Percentiles rank a stretch among this genome's conserved stretches.
Evolutionary conservation across 2,797 vertebrate genomes (phyloP).

Genomic region (Melopsittacus undulatus): DNA sequence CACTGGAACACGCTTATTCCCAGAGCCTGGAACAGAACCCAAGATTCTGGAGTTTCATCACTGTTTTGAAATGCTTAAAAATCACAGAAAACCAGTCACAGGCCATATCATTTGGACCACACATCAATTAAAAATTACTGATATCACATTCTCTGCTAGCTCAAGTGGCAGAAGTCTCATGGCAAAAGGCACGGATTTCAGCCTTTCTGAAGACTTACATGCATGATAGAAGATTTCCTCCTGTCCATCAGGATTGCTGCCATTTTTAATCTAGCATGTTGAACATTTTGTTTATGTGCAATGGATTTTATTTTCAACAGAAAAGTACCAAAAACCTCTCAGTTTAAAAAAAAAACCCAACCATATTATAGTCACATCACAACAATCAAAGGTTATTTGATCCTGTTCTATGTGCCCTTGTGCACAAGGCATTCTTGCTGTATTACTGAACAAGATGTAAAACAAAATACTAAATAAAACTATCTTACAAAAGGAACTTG

Average conservation of each 20-base stretch:
- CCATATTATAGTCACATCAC: not conserved
- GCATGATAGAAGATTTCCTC: not conserved
- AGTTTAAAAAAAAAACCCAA: not conserved
- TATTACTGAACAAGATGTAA: not conserved
- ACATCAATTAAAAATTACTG: not conserved
- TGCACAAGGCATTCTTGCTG: not conserved
- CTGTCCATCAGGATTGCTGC: not conserved
- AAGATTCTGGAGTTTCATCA: not conserved
- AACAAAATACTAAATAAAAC: not conserved
- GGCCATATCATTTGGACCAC: not conserved
- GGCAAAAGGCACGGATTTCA: not conserved
- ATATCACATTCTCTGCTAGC: not conserved
- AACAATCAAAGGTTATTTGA: not conserved
- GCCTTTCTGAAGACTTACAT: not conserved
- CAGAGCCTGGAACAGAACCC: not conserved
- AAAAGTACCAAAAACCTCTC: not conserved
- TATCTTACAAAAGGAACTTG: not conserved
- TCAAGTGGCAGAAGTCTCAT: not conserved
- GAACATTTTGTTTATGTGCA: not conserved
- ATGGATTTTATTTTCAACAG: not conserved
- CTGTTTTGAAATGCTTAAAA: not conserved
- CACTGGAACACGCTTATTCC: not conserved
- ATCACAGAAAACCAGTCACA: not conserved
- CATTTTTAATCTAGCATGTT: not conserved
- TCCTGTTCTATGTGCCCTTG: not conserved